Evolutionary conservation across 2,888 invertebrate species (phyloP), one percentile per base, ranked within the genome.

Genomic region (Phengaris alcon): DNA sequence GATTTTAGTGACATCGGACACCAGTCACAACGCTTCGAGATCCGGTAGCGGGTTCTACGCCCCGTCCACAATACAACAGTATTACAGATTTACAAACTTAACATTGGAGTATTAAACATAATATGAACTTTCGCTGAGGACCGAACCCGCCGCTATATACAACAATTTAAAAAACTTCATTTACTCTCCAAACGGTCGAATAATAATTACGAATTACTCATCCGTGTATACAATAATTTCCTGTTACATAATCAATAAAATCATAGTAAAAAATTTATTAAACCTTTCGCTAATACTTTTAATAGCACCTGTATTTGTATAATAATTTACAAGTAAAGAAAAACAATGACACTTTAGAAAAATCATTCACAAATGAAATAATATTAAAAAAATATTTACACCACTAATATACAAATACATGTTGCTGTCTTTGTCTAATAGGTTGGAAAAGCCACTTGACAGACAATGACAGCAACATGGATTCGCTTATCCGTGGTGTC

Each of bases 71-170:
- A 52, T 22, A 52, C 70, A 70, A 72, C 72, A 70, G 70, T 70
- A 70, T 22, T 52, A 70, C 70, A 72, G 72, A 12, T 72, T 72
- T 54, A 72, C 13, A 72, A 72, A 72, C 72, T 54, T 72, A 72
- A 72, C 72, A 72, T 72, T 12, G 72, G 72, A 54, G 52, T 54
- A 54, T 54, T 54, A 54, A 22, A 72, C 72, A 70, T 69, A 48
- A 46, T 51, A 51, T 52, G 72, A 72, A 35, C 22, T 52, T 52
- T 7, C 52, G 13, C 52, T 7, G 51, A 54, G 72, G 54, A 12
- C 52, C 54, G 72, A 72, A 54, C 72, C 70, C 70, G 7, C 72
- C 35, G 35, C 72, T 35, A 35, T 68, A 10, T 72, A 54, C 69
- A 22, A 70, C 52, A 46, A 15, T 15, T 70, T 70, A n/a, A 46